A percentile compares a stretch with the other conserved stretches of the same genome.
Evolutionary conservation across 2,113 vertebrate genomes (phyloP).

Genomic region (Pardalotus punctatus): DNA sequence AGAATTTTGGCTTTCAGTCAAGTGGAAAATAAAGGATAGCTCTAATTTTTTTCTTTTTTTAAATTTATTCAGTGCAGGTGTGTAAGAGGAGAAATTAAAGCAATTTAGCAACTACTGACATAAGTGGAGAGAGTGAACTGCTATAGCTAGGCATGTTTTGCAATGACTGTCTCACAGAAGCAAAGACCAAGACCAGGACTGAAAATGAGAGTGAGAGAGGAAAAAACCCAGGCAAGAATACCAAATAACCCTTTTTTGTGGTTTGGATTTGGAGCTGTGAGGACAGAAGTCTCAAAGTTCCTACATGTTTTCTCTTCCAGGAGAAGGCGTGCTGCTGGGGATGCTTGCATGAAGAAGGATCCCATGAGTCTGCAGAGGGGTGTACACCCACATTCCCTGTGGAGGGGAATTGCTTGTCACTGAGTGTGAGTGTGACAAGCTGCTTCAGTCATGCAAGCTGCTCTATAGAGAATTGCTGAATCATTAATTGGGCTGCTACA

Average conservation of each 20-base stretch:
- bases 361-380: not conserved
- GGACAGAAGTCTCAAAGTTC: not conserved
- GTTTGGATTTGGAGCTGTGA: not conserved
- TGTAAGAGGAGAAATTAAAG: not conserved
- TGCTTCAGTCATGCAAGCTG: not conserved
- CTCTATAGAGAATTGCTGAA: not conserved
- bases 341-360: not conserved
- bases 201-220: constrained; percentile 2
- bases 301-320: not conserved
- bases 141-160: not conserved
- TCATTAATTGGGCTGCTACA: not conserved
- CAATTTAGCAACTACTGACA: not conserved
- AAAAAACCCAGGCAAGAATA: not conserved
- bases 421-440: not conserved
- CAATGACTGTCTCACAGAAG: not conserved
- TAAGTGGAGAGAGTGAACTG: not conserved
- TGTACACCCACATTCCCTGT: not conserved
- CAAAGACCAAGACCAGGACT: constrained; percentile 24
- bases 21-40: not conserved
- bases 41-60: not conserved
- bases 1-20: not conserved
- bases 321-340: not conserved
- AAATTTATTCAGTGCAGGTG: not conserved
- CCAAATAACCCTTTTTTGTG: not conserved
- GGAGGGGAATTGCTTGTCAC: not conserved